Conservation (phyloP, 2,113 vertebrate genomes). For the Pollimyrus isidori region DNA sequence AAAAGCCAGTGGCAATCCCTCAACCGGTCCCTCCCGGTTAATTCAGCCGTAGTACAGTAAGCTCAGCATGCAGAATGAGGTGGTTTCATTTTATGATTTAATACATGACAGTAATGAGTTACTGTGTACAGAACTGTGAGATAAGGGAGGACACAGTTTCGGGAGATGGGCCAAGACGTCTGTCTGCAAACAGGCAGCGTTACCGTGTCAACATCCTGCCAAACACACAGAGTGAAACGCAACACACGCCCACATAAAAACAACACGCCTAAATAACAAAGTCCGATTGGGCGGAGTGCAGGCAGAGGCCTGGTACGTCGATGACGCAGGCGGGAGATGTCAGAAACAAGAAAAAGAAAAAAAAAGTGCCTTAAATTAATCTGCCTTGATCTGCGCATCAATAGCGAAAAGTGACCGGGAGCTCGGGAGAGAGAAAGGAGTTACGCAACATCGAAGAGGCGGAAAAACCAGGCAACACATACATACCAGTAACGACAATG, state of each 20-base stretch:
- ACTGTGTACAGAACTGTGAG: neutral
- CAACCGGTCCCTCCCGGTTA: neutral
- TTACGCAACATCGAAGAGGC: neutral
- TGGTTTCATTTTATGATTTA: slow-evolving; percentile 8
- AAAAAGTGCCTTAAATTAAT: neutral
- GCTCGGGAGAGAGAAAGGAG: neutral
- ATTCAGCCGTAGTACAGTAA: neutral
- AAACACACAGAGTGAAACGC: neutral
- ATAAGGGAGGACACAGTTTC: neutral
- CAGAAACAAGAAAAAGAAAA: neutral
- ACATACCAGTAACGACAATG: neutral
- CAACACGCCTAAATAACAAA: neutral
- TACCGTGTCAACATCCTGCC: neutral
- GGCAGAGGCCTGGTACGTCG: neutral
- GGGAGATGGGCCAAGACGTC: neutral
- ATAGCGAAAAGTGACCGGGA: neutral
- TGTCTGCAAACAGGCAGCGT: neutral
- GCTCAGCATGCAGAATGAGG: neutral
- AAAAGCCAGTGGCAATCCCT: neutral
- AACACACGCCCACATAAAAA: neutral
- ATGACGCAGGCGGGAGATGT: neutral
- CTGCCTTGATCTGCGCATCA: neutral
- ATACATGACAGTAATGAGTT: slow-evolving; percentile 1
- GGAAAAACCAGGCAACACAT: neutral
- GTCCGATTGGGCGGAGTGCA: neutral